These are phyloP conservation scores for Diachasmimorpha longicaudata DNA, from an alignment of 1,140 invertebrate genomes.

Conservation along the genomic window DNA sequence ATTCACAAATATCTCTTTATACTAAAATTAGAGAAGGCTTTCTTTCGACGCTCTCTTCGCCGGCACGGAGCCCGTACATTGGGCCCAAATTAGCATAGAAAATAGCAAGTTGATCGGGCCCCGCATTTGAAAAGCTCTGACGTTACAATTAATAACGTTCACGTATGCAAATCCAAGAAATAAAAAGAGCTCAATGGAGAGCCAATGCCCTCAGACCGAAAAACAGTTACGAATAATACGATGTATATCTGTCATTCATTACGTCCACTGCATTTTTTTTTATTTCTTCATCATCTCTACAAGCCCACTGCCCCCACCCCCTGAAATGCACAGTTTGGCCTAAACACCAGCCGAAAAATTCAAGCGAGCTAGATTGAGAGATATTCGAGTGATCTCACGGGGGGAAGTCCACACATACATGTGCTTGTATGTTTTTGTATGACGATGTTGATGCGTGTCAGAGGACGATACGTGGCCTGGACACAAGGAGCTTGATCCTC, in stretches of 20 bases:
- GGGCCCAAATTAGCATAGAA: too few species aligned
- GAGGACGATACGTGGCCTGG: constrained; percentile 1
- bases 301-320: neutral
- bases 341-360: constrained; percentile 54
- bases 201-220: too few species aligned
- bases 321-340: constrained; percentile 23
- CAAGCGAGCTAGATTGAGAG: constrained; percentile 55
- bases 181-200: too few species aligned
- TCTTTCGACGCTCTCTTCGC: too few species aligned
- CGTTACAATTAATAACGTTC: too few species aligned
- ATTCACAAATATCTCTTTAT: neutral
- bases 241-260: neutral
- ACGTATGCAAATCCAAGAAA: too few species aligned
- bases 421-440: neutral
- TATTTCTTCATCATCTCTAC: neutral
- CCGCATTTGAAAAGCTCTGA: too few species aligned
- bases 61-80: too few species aligned
- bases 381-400: constrained; percentile 47
- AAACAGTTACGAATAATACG: neutral
- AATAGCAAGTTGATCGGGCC: too few species aligned
- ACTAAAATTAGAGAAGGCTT: neutral
- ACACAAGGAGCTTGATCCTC: constrained; percentile 22
- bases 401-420: neutral
- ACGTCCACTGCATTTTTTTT: neutral
- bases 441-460: constrained; percentile 2